Evolutionary conservation across 2,797 vertebrate species (phyloP), one percentile per base, ranked within the genome.

Genomic region (Pristis pectinata): DNA sequence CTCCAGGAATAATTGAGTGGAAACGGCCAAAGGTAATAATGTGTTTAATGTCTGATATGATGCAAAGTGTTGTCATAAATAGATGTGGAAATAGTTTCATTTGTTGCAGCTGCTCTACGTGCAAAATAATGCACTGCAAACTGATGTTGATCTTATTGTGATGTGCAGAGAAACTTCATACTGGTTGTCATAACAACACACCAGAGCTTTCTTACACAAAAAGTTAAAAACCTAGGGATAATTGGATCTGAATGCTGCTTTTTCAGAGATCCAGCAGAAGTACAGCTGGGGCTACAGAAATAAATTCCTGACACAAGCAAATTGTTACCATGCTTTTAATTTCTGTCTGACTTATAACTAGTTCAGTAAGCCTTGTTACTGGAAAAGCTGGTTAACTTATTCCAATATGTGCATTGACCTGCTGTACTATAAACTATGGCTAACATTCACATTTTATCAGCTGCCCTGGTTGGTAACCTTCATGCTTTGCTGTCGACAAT

Each of bases 1-100:
- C 97, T 74, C 95, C 96, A 0, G 97, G 98, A 6, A 95, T 37
- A 1, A 98, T 99, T 95, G 96, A 98, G 95, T 99, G 99, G 99
- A 99, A 98, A 95, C 97, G 98, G 7, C 98, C 98, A 0, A 97
- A 97, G 97, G 98, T 98, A 97, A 91, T 67, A 11, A 91, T 30
- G 37, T 91, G 3, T 17, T 67, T 22, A 87, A 67, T 24, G 37
- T 67, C 87, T 91, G 59, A 91, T 11, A 7, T 37, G 9, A 22
- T 41, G 17, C 1, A 34, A 87, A n/a, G 83, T 87, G 4, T 59
- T 3, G 4, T 87, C 83, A 19, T 59, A 61, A 64, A 7, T 44
- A 53, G 9, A 27, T n/a, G 17, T 19, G 53, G 49, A 56, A 5
- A 3, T 67, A 22, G 59, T 67, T 91, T 37, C 22, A 41, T 91